Base-by-base conservation (phyloP, 2,888 invertebrate genomes). In the Rhagium mordax region DNA sequence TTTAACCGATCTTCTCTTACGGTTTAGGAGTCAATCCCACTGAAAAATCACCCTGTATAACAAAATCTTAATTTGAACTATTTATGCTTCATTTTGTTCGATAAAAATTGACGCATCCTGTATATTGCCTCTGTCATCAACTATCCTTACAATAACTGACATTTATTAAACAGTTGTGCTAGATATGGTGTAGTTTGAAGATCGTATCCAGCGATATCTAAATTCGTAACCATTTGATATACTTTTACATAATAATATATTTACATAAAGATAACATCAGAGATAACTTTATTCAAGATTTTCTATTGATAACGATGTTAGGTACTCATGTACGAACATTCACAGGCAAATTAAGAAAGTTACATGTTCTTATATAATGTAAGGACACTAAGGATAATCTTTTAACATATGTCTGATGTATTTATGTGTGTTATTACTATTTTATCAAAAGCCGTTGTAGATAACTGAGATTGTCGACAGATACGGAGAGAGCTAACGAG, bases 241-340 rank as follows among this genome's bases (percentile, higher is more conserved):
- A 55, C 24, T 27, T 55, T 55, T 55, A 55, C 55, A 55, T 27
- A 55, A 24, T n/a, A 55, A 55, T 55, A 55, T 27, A 55, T 55
- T 24, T 24, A 55, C 55, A 55, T 55, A 24, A 24, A 21, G 55
- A 55, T 55, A 55, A 16, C 51, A 55, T 55, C 24, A 21, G 24
- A 24, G 27, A 55, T 55, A 55, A 55, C n/a, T 6, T 55, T 55
- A 41, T 13, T 41, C 3, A 41, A 41, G 41, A 41, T 41, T 41
- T 41, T 41, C n/a, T 41, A 41, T 41, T n/a, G 41, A 41, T 41
- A 41, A 41, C 20, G 6, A 51, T 18, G 20, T 51, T 51, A 20
- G 20, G 18, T 20, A 51, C 20, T 51, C 13, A 20, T 51, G 20
- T 51, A 10, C 20, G 3, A 51, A 51, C 20, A 51, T 51, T 51